Base-by-base conservation (phyloP, 2,113 vertebrate genomes). In the Hyaena hyaena region DNA sequence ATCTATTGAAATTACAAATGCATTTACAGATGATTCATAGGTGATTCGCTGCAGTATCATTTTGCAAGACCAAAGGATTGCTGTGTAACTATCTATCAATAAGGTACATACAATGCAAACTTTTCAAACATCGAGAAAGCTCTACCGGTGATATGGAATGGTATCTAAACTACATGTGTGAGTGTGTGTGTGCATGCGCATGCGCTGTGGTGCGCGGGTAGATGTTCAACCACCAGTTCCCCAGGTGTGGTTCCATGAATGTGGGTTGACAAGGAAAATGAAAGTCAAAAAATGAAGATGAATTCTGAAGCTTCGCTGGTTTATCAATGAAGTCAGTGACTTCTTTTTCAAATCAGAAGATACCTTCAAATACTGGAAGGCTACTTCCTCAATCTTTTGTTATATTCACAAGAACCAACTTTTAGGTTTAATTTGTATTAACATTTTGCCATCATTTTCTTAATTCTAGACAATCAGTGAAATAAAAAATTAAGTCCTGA, bases 401-500 rank as follows among this genome's bases (percentile, higher is more conserved):
- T 86, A 28, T 24, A 5, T 84, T 61, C 45, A 73, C 12, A 91
- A n/a, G 17, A 24, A 91, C 17, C 82, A 87, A 71, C 17, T 45
- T 50, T 82, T 24, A 84, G 55, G 9, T 74, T 93, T 79, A 68
- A 66, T 79, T 65, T 85, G 31, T n/a, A 24, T 33, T 90, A 71
- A 65, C 61, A 81, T 80, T 50, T 71, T 61, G 33, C n/a, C 4
- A 39, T 77, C 61, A 39, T 58, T 94, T 97, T 87, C 55, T 86
- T 68, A 90, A 83, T 53, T 50, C 19, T 76, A 87, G 39, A 89
- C 55, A 80, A 66, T 50, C 24, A 85, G 43, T 31, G 31, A 79
- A 95, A 88, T 16, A 93, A 92, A 74, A 68, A 84, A n/a, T 14
- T 63, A 91, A 83, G 61, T 53, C 48, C 31, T 88, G 26, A 71